Base-by-base conservation (phyloP, 2,113 vertebrate genomes). In the Rana temporaria region DNA sequence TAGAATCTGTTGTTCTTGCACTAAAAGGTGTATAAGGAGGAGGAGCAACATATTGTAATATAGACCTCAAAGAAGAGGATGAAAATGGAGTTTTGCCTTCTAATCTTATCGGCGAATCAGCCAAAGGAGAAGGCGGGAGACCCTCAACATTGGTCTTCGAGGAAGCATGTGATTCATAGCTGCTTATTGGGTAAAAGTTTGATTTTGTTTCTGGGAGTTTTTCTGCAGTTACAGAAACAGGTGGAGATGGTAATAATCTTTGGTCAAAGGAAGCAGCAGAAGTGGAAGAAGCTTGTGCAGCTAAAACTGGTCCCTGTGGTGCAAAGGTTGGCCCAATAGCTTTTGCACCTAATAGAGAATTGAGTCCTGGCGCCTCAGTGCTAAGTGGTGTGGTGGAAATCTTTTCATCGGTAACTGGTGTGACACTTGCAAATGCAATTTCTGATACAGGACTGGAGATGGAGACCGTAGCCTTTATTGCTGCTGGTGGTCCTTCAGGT, bases 1-100 rank as follows among this genome's bases (percentile, higher is more conserved):
- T n/a, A 12, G 7, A 15, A 2, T 72, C 70, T 14, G 53, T 26
- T 32, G 24, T 72, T 6, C 55, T 22, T 66, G 26, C 17, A 26
- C 34, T 20, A 26, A 72, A 81, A 15, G 79, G 79, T 15, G 38
- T 62, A 20, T 81, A 81, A 6, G 78, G 78, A 16, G 4, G 22
- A 0, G 79, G 79, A 26, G 67, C 55, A 15, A 75, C 57, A 62
- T 32, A 75, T 1, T 19, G 56, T 18, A 81, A 24, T 38, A 81
- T 53, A 38, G 79, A 72, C 4, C n/a, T 56, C 22, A 71, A 17
- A 0, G 64, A 42, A 5, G 57, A n/a, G n/a, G n/a, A 14, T 4
- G 59, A 18, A n/a, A 16, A 52, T 32, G 26, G 18, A 74, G 71
- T 32, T 20, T 26, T 74, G 71, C 12, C 18, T 11, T 56, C 71